Evolutionary conservation across 2,797 vertebrate species (phyloP).

Genomic region (Microchirus variegatus): DNA sequence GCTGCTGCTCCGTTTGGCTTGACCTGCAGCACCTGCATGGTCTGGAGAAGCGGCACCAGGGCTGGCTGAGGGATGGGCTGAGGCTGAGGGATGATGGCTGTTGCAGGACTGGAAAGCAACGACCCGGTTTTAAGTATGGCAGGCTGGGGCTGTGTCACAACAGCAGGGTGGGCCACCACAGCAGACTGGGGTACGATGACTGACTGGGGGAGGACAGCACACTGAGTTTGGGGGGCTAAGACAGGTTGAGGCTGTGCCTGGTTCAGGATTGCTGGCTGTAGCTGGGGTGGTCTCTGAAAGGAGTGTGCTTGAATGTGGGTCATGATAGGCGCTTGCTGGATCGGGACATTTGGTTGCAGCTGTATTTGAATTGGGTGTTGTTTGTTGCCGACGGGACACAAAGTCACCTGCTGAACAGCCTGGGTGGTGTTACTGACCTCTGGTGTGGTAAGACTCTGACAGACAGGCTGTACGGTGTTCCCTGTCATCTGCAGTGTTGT

Average conservation of each 20-base stretch:
- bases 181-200: conserved; percentile 70
- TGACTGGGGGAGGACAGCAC: conserved; percentile 75
- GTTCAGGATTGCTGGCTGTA: conserved; percentile 67
- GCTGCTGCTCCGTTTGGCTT: conserved; percentile 81
- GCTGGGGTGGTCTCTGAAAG: conserved; percentile 65
- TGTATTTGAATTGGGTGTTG: conserved; percentile 83
- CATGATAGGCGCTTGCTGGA: conserved; percentile 74
- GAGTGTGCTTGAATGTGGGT: conserved; percentile 72
- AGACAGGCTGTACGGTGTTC: conserved; percentile 93
- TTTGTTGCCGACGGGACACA: conserved; percentile 80
- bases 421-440: conserved; percentile 69
- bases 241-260: conserved; percentile 59
- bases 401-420: conserved; percentile 75
- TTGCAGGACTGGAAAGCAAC: conserved; percentile 70
- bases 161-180: conserved; percentile 66
- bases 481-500: conserved; percentile 95
- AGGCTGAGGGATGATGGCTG: conserved; percentile 78
- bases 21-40: conserved; percentile 97
- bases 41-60: conserved; percentile 86
- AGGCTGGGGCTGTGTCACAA: conserved; percentile 71
- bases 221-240: conserved; percentile 62
- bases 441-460: conserved; percentile 79
- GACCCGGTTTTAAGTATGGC: conserved; percentile 70
- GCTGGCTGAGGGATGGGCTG: conserved; percentile 66
- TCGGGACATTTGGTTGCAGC: conserved; percentile 73